Base-by-base conservation (phyloP, 1,140 invertebrate species). In the Hycleus cichorii region DNA sequence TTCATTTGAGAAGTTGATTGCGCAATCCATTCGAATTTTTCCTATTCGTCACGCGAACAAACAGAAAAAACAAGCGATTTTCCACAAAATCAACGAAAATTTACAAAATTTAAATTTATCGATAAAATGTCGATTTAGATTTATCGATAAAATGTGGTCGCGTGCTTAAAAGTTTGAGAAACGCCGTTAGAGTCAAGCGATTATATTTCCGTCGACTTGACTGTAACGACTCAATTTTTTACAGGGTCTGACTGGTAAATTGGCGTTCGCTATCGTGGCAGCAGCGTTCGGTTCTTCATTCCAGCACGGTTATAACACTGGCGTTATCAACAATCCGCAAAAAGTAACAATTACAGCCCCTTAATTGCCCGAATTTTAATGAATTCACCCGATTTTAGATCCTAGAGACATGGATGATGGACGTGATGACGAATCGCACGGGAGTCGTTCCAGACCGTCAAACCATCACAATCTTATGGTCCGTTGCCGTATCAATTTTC, bases 231-330 rank as follows among this genome's bases (percentile, higher is more conserved):
- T 42, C 10, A 10, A 42, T 6, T 42, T 42, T 3, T 42, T n/a
- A 42, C 5, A 42, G 40, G 52, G 52, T 26, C 46, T 55, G 7
- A 53, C 18, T 46, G 32, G 39, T 4, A 48, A 54, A 42, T 74
- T 93, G 62, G 77, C 83, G 2, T 86, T 91, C 67, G 86, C 89
- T 5, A 86, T 91, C 43, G 72, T 81, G 1, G 85, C 89, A 0
- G 86, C 88, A 6, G 88, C 86, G 3, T 81, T 91, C 40, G 83
- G 92, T 48, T 91, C 91, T 0, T 83, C 88, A 3, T 95, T 94
- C 71, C 91, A 94, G 70, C 91, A 94, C 79, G 92, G 92, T 7
- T 95, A 93, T 76, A 92, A 94, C 69, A 92, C 88, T 3, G 92
- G 91, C 3, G 91, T 93, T n/a, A 79, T 94, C 27, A 93, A 94